phyloP scores from a whole-genome alignment of 2,888 invertebrate genomes.

The Andrena fulva region DNA sequence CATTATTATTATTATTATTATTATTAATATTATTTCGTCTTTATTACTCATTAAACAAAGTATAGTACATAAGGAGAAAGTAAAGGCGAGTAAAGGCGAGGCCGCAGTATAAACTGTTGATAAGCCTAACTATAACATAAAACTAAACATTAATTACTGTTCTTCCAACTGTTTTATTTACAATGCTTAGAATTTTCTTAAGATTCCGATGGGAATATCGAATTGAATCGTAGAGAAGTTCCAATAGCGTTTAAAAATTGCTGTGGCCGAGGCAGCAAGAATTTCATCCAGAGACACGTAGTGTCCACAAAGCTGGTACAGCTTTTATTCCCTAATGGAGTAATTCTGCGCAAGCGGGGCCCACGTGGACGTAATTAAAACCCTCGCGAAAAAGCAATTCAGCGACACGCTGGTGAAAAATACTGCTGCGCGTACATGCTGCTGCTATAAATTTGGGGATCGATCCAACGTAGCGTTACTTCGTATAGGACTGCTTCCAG shows the following conservation, averaged over 20 bases:
- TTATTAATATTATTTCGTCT: no score
- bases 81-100: no score
- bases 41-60: no score
- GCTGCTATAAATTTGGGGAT: neutral
- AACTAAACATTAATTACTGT: no score
- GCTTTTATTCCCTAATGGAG: slow-evolving; percentile 46
- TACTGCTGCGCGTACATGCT: neutral
- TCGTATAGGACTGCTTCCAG: neutral
- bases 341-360: slow-evolving; percentile 27
- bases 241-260: neutral
- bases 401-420: neutral
- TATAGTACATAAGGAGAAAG: no score
- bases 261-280: slow-evolving; percentile 16
- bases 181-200: no score
- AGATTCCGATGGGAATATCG: no score
- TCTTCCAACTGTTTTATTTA: no score
- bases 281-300: slow-evolving; percentile 15
- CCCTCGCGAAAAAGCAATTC: slow-evolving; percentile 10
- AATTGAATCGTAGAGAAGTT: neutral
- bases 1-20: no score
- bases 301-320: slow-evolving; percentile 30
- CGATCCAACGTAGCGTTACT: neutral
- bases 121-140: no score
- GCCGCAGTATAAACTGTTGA: no score
- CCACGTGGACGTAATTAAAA: slow-evolving; percentile 44